Evolutionary conservation across 2,888 invertebrate genomes (phyloP).

Genomic region (Athripsodes cinereus): DNA sequence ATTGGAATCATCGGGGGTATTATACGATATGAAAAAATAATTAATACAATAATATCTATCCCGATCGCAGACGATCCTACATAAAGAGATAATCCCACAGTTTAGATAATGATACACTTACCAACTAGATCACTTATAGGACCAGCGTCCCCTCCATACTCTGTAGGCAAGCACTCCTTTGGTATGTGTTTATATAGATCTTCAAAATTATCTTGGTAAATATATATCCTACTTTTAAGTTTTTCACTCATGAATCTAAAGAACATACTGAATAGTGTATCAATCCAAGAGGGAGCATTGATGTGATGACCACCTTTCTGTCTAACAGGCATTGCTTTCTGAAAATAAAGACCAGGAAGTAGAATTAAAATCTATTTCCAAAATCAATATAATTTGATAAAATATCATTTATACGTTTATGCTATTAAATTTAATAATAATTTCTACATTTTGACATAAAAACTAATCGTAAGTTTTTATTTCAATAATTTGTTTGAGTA

Average conservation of each 20-base stretch:
- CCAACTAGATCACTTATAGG: slow-evolving; percentile 47
- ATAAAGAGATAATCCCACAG: no score
- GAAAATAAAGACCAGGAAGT: no score
- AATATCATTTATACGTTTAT: no score
- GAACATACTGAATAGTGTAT: slow-evolving; percentile 48
- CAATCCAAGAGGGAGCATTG: slow-evolving; percentile 52
- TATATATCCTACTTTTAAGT: slow-evolving; percentile 33
- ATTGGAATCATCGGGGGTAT: background rate
- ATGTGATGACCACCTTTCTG: slow-evolving; percentile 53
- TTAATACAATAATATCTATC: background rate
- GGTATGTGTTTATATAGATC: slow-evolving; percentile 54
- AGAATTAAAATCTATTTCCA: no score
- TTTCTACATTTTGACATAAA: no score
- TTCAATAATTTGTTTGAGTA: no score
- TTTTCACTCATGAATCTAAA: slow-evolving; percentile 53
- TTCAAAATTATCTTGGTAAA: slow-evolving; percentile 38
- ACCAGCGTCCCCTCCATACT: slow-evolving; percentile 60
- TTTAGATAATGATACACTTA: slow-evolving; percentile 30
- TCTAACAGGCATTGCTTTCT: slow-evolving; percentile 54
- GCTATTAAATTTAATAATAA: no score
- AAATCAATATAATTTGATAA: no score
- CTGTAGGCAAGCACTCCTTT: slow-evolving; percentile 52
- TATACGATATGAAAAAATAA: background rate
- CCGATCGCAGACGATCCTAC: no score
- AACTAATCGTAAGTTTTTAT: no score